A percentile compares a stretch with the other conserved stretches of the same genome.
Evolutionary conservation across 2,113 vertebrate species (phyloP).

Genomic region (Aix galericulata): DNA sequence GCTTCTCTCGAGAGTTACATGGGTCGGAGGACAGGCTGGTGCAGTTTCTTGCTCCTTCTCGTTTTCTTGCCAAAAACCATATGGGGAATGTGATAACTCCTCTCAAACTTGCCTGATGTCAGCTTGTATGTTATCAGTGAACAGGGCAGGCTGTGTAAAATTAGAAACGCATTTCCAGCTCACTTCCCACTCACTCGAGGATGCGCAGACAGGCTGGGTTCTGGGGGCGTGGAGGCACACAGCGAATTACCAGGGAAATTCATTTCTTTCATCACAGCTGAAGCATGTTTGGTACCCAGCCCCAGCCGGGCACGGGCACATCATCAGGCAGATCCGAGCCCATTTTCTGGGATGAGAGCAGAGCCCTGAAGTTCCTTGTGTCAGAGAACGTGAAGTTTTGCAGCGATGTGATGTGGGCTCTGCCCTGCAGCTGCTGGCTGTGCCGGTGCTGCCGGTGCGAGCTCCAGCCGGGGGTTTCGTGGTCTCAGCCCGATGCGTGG

Average conservation of each 20-base stretch:
- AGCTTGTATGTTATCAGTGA: background rate
- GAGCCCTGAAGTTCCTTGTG: background rate
- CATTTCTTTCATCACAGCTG: background rate
- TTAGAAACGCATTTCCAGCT: constrained; percentile 17
- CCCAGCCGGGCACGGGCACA: fast-evolving
- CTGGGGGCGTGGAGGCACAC: background rate
- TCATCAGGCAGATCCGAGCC: background rate
- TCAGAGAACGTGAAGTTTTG: background rate
- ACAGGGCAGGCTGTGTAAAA: background rate
- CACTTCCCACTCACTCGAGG: background rate
- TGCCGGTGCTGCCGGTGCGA: background rate
- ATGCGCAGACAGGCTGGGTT: background rate
- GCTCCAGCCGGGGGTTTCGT: background rate
- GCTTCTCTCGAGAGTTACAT: background rate
- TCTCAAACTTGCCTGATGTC: background rate
- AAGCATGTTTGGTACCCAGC: background rate
- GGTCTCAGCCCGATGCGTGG: background rate
- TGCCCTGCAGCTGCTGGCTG: background rate
- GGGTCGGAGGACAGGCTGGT: background rate
- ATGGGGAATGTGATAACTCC: background rate
- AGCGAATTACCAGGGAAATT: constrained; percentile 7
- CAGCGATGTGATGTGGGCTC: fast-evolving
- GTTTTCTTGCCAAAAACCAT: constrained; percentile 26
- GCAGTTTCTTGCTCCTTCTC: constrained; percentile 12
- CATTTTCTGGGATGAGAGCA: background rate